Evolutionary conservation across 2,113 vertebrate genomes (phyloP).

Genomic region (Dipodomys ordii): DNA sequence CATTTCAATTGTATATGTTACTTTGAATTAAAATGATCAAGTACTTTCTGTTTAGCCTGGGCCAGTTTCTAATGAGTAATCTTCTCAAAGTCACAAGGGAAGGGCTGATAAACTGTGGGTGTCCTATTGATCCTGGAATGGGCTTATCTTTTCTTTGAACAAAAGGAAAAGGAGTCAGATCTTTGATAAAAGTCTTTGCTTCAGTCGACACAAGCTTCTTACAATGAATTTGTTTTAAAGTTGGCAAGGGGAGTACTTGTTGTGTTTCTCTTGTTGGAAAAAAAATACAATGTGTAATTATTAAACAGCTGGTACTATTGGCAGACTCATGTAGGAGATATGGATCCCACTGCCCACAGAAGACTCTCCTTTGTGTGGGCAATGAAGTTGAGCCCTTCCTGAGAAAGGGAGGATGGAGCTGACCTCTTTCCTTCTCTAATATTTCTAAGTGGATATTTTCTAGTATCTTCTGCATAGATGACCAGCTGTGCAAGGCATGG

Average conservation of each 20-base stretch:
- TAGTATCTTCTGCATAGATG: neutral
- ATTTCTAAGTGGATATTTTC: neutral
- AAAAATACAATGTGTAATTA: constrained; percentile 82
- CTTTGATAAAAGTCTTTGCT: constrained; percentile 86
- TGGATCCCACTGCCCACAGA: constrained; percentile 53
- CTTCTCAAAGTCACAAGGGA: constrained; percentile 73
- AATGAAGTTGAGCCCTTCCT: neutral
- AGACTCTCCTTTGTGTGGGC: constrained; percentile 15
- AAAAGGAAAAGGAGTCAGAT: constrained; percentile 82
- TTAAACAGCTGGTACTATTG: constrained; percentile 80
- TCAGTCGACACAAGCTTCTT: constrained; percentile 86
- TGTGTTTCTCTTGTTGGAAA: constrained; percentile 81
- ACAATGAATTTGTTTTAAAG: constrained; percentile 86
- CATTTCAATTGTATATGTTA: neutral
- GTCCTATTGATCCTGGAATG: constrained; percentile 78
- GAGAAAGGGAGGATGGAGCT: fast-evolving
- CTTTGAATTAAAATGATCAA: constrained; percentile 52
- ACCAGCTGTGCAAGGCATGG: neutral
- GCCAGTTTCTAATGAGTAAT: constrained; percentile 63
- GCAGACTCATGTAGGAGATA: constrained; percentile 70
- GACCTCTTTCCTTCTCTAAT: neutral
- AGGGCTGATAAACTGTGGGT: constrained; percentile 80
- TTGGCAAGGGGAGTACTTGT: constrained; percentile 58
- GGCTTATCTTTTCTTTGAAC: constrained; percentile 83
- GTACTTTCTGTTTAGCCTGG: constrained; percentile 25